Evolutionary conservation across 2,797 vertebrate species (phyloP).

Genomic region (Pangasius sanitwongsei): DNA sequence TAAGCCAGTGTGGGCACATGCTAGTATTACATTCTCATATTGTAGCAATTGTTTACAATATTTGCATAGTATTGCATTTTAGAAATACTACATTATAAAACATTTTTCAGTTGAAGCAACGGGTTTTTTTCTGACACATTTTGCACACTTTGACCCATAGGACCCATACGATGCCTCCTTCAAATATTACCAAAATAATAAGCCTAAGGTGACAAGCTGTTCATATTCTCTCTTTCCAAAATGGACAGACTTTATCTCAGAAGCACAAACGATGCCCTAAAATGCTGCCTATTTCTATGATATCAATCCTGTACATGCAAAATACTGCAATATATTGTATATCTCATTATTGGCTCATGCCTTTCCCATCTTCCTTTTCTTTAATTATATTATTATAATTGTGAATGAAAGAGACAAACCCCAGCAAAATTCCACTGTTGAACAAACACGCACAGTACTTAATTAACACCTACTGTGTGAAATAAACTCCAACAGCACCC

Average conservation of each 20-base stretch:
- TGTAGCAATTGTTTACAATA: background rate
- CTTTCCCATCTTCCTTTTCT: background rate
- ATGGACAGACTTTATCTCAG: background rate
- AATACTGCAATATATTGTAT: background rate
- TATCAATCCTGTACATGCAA: background rate
- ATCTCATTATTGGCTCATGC: background rate
- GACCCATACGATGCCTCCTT: background rate
- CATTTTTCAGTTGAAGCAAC: background rate
- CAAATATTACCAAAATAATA: background rate
- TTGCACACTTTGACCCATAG: background rate
- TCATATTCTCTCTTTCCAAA: background rate
- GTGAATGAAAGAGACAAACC: background rate
- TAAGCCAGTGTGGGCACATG: background rate
- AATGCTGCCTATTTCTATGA: background rate
- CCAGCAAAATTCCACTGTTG: background rate
- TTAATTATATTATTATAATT: slow-evolving; percentile 1
- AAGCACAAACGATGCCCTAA: background rate
- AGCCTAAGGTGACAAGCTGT: background rate
- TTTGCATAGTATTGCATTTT: background rate
- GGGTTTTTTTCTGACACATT: background rate
- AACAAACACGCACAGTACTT: background rate
- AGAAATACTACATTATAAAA: background rate
- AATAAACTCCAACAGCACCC: background rate
- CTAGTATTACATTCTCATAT: background rate
- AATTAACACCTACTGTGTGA: background rate